These are phyloP conservation scores for Drosophila simulans DNA, from an alignment of 1,140 invertebrate species.

Conservation along the genomic window DNA sequence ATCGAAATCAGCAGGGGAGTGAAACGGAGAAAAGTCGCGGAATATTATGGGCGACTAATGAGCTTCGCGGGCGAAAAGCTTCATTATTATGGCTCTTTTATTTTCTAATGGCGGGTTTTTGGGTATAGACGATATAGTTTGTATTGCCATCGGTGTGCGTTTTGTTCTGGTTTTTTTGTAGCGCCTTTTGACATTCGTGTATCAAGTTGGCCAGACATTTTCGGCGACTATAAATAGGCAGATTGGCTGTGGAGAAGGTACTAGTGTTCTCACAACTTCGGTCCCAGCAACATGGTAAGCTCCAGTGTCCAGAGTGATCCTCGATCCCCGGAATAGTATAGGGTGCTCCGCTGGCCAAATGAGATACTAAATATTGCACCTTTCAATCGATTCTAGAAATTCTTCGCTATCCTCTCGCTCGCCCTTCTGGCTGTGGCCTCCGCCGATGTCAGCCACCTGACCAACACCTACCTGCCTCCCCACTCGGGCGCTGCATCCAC, in stretches of 20 bases:
- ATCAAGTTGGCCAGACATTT: slow-evolving; percentile 34
- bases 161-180: slow-evolving; percentile 32
- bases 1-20: neutral
- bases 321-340: neutral
- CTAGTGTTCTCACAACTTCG: slow-evolving; percentile 29
- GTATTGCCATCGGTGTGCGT: slow-evolving; percentile 14
- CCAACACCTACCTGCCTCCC: slow-evolving; percentile 67
- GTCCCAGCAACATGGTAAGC: slow-evolving; percentile 61
- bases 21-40: slow-evolving; percentile 7
- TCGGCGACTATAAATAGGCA: slow-evolving; percentile 65
- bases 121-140: slow-evolving; percentile 30
- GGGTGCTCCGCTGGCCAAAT: neutral
- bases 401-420: slow-evolving; percentile 56
- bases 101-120: slow-evolving; percentile 13
- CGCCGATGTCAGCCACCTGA: slow-evolving; percentile 72
- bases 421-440: slow-evolving; percentile 62
- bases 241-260: slow-evolving; percentile 17
- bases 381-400: slow-evolving; percentile 33
- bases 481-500: slow-evolving; percentile 17
- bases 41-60: slow-evolving; percentile 43
- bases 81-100: slow-evolving; percentile 36
- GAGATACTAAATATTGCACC: neutral
- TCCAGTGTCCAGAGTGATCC: neutral
- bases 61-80: slow-evolving; percentile 37
- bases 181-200: slow-evolving; percentile 70